Percentiles rank a stretch among this genome's conserved stretches.
phyloP scores from a whole-genome alignment of 1,140 invertebrate species.

The Euwallacea fornicatus region DNA sequence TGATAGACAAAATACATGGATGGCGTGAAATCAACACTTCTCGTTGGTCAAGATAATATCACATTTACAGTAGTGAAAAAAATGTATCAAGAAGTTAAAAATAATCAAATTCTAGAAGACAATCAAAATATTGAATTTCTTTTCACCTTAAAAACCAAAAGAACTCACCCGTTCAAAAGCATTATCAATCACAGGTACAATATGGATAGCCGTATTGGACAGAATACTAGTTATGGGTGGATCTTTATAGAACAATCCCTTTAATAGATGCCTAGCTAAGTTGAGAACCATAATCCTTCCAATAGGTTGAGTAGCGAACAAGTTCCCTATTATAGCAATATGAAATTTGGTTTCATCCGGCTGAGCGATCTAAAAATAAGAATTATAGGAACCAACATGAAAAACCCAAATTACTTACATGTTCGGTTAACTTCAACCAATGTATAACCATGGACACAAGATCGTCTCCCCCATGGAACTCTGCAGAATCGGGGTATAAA shows the following conservation, averaged over 20 bases:
- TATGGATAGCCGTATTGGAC: constrained; percentile 72
- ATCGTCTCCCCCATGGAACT: constrained; percentile 65
- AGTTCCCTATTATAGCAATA: constrained; percentile 78
- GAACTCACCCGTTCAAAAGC: constrained; percentile 55
- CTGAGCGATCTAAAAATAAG: constrained; percentile 33
- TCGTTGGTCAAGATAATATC: no score
- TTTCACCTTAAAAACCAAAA: no score
- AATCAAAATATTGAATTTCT: no score
- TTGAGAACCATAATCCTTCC: constrained; percentile 83
- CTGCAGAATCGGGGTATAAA: constrained; percentile 61
- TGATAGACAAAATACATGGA: no score
- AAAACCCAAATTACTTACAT: constrained; percentile 52
- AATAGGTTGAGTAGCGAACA: constrained; percentile 80
- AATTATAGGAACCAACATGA: background rate
- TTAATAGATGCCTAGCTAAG: constrained; percentile 77
- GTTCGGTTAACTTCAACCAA: constrained; percentile 65
- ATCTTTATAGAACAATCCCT: constrained; percentile 68
- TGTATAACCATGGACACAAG: constrained; percentile 62
- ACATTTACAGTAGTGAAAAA: no score
- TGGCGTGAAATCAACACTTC: no score
- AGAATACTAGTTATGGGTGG: constrained; percentile 62
- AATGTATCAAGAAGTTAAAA: no score
- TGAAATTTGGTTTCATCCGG: constrained; percentile 80
- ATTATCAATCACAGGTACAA: constrained; percentile 72
- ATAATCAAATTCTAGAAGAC: no score